phyloP scores from a whole-genome alignment of 2,888 invertebrate genomes.

The Lasioglossum calceatum region DNA sequence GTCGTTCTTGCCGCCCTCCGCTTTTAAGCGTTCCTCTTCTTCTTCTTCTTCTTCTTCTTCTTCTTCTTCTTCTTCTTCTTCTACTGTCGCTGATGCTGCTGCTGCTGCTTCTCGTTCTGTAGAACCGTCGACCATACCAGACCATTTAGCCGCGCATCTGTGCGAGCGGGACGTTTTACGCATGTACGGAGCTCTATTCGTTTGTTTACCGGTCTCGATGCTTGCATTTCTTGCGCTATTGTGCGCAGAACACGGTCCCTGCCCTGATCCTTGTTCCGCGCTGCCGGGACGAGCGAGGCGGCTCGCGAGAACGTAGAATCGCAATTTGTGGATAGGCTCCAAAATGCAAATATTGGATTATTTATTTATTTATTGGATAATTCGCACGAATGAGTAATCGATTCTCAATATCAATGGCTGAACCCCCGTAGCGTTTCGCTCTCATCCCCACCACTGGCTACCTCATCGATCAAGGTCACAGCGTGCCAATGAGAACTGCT shows the following conservation, averaged over 20 bases:
- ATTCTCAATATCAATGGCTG: no score
- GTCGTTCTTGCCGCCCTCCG: constrained; percentile 71
- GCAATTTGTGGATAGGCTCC: neutral
- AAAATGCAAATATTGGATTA: neutral
- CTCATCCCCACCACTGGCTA: neutral
- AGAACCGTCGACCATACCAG: constrained; percentile 49
- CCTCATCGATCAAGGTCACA: no score
- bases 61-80: constrained; percentile 15
- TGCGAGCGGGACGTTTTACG: constrained; percentile 65
- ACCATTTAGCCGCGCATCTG: constrained; percentile 68
- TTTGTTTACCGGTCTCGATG: constrained; percentile 64
- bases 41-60: constrained; percentile 20
- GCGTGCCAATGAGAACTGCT: neutral
- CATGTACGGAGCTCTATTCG: constrained; percentile 65
- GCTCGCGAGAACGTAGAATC: constrained; percentile 2
- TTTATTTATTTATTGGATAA: no score
- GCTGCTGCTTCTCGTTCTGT: constrained; percentile 41
- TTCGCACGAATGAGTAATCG: no score
- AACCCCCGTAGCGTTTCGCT: neutral
- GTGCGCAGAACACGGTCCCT: constrained; percentile 51
- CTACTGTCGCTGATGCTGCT: neutral
- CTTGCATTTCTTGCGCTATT: constrained; percentile 66
- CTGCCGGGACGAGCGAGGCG: neutral
- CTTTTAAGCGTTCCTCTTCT: constrained; percentile 41
- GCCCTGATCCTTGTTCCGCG: neutral